Evolutionary conservation across 1,140 invertebrate genomes (phyloP), one percentile per base, ranked within the genome.

Genomic region (Eurosta solidaginis): DNA sequence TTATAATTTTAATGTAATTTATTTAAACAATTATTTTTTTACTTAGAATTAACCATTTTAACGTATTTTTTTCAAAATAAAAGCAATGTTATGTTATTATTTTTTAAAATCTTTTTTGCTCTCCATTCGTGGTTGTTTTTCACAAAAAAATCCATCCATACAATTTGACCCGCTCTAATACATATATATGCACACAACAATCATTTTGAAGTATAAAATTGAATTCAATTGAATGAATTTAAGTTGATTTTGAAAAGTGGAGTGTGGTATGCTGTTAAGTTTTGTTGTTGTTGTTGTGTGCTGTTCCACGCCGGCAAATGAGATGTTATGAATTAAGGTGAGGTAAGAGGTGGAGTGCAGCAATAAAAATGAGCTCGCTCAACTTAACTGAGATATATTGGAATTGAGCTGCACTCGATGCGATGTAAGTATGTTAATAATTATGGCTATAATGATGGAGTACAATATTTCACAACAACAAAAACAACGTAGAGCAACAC

Each of bases 381-480:
- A 59, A 29, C 54, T 33, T 17, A 59, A 17, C 27, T 59, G 54
- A 68, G 59, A 14, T 68, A 40, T 36, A 68, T 68, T n/a, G 59
- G 33, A 68, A 68, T 36, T 68, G 59, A 68, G 59, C 59, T 68
- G 33, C 59, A 68, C 59, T 68, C 59, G 27, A 22, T 40, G 59
- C 33, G n/a, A 68, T 68, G 59, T 68, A 68, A 68, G 59, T 68
- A 68, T 68, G n/a, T 68, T 68, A 68, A 68, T 68, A 68, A 68
- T 68, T 68, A 68, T 68, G 59, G 59, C 2, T 68, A 68, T 68
- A 68, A 68, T 68, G 59, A 68, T 68, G 59, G 59, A 68, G 75
- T 50, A 78, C 59, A 68, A 68, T 68, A 68, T 68, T 68, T 68
- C 40, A 82, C 40, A 78, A 45, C 25, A 79, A 78, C 75, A 79